Conservation (phyloP, 2,113 vertebrate species). For the Siniperca knerii region DNA sequence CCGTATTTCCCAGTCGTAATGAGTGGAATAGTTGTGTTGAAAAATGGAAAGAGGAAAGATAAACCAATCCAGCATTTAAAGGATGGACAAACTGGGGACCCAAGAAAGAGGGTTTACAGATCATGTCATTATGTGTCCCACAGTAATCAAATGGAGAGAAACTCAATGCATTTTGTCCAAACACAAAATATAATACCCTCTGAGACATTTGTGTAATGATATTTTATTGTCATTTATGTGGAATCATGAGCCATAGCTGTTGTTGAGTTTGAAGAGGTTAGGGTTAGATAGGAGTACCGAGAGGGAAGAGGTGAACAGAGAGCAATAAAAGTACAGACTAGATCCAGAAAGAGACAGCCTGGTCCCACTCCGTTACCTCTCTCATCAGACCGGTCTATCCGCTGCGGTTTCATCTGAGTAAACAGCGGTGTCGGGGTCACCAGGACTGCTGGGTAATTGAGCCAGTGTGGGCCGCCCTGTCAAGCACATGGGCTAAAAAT, state of each 20-base stretch:
- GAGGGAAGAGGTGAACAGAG: slow-evolving; percentile 42
- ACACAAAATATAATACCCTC: slow-evolving; percentile 60
- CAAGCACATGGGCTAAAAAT: slow-evolving; percentile 89
- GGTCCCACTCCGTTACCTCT: slow-evolving; percentile 84
- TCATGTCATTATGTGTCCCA: slow-evolving; percentile 68
- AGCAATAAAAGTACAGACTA: slow-evolving; percentile 65
- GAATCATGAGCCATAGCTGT: slow-evolving; percentile 73
- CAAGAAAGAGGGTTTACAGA: slow-evolving; percentile 65
- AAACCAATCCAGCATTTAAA: slow-evolving; percentile 83
- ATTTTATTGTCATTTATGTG: slow-evolving; percentile 79
- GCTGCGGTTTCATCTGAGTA: slow-evolving; percentile 88
- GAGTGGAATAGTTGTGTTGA: slow-evolving; percentile 89
- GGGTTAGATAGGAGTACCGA: slow-evolving; percentile 29
- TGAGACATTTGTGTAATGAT: slow-evolving; percentile 64
- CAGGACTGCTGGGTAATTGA: slow-evolving; percentile 91
- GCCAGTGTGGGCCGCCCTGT: slow-evolving; percentile 86
- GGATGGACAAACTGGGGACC: slow-evolving; percentile 70
- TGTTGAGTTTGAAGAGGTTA: slow-evolving; percentile 56
- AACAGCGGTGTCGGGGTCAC: slow-evolving; percentile 90
- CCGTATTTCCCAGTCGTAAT: slow-evolving; percentile 93
- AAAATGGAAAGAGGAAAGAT: slow-evolving; percentile 86
- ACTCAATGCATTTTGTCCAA: slow-evolving; percentile 56
- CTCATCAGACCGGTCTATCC: slow-evolving; percentile 86
- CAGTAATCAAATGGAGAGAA: slow-evolving; percentile 74
- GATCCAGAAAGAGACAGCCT: slow-evolving; percentile 77